Conservation (phyloP, 2,113 vertebrate genomes). For the Phalacrocorax brasilianus region DNA sequence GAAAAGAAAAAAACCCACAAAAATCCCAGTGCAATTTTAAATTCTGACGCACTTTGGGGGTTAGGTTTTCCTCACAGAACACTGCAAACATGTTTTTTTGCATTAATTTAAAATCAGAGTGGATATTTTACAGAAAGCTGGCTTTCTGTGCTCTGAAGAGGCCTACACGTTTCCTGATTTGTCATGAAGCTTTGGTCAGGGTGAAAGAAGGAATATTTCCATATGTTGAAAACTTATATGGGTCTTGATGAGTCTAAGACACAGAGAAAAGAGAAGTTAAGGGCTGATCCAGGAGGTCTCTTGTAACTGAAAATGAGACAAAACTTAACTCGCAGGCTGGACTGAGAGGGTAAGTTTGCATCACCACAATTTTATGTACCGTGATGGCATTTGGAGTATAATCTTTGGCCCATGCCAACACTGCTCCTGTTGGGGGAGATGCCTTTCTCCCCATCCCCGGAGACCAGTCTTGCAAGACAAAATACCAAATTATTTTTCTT, state of each 20-base stretch:
- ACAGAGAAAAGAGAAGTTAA: not conserved
- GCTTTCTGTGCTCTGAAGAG: not conserved
- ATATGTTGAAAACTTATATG: not conserved
- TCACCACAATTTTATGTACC: not conserved
- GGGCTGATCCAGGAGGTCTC: not conserved
- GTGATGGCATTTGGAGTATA: not conserved
- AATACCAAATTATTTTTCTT: conserved; percentile 56
- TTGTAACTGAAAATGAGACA: not conserved
- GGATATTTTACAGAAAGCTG: conserved; percentile 11
- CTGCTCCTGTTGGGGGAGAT: not conserved
- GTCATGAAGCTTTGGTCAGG: not conserved
- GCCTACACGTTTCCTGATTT: not conserved
- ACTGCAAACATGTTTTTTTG: not conserved
- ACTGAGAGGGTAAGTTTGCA: not conserved
- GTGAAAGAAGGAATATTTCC: not conserved
- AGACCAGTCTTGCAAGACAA: conserved; percentile 34
- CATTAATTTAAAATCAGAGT: not conserved
- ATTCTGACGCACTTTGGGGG: not conserved
- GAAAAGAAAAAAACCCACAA: conserved; percentile 4
- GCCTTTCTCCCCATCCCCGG: not conserved
- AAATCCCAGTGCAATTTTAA: conserved; percentile 19
- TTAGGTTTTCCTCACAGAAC: conserved; percentile 41
- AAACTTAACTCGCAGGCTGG: not conserved
- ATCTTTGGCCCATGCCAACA: not conserved
- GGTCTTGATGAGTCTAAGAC: not conserved